Evolutionary conservation across 1,140 invertebrate genomes (phyloP), one percentile per base, ranked within the genome.

Genomic region (Drosophila simulans): DNA sequence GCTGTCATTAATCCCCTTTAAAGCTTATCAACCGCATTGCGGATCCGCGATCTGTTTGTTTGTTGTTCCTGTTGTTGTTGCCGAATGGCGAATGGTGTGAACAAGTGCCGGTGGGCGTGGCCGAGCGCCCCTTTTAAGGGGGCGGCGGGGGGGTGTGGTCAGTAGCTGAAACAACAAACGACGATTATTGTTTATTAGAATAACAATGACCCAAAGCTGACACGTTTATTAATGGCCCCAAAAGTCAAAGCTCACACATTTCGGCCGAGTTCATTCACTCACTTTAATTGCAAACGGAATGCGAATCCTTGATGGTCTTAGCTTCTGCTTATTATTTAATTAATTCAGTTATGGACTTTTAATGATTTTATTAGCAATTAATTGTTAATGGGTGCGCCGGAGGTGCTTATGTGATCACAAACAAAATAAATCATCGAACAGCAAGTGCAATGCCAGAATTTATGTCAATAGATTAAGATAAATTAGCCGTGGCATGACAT

Each of bases 311-410:
- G 64, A 49, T 73, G 56, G 27, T 17, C 27, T 17, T 22, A 40
- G 46, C 71, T 64, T 51, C 37, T 65, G 71, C 59, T 70, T 70
- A 42, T 70, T 70, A 65, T 65, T 65, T 58, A 75, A 76, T 76
- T 58, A 74, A 76, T 65, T 62, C 72, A 66, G 49, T 75, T 53
- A 76, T 76, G 75, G 72, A n/a, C 59, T 76, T 66, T 75, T 76
- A 76, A 75, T 76, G 73, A 75, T 66, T 75, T 76, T 76, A 76
- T 75, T 76, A 76, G 71, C 71, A 76, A 75, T 76, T 66, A 66
- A 75, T 76, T 76, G 60, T 27, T 57, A 55, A 35, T 58, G 55
- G 42, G 34, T 35, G 20, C 54, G 37, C 54, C 54, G 1, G 17
- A 39, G 62, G 54, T 40, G 66, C 66, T 70, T 27, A 69, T 40